Base-by-base conservation (phyloP, 2,888 invertebrate genomes). In the Aphrophora alni region DNA sequence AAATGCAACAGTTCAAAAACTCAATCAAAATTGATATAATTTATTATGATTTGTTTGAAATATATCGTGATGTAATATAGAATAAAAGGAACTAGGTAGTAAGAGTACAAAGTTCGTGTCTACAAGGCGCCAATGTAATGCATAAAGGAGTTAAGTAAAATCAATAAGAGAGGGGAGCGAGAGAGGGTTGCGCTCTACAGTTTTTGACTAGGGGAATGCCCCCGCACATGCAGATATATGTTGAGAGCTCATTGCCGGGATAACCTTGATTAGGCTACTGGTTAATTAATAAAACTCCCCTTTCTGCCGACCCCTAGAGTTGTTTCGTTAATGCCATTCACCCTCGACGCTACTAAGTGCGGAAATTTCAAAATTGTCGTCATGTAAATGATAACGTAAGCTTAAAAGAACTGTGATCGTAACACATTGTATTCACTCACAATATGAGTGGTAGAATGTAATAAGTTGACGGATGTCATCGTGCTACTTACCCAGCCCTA, bases 221-320 rank as follows among this genome's bases (percentile, higher is more conserved):
- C 28, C 28, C 25, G 26, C 71, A 17, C 24, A 77, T 75, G 74
- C 69, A 73, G 59, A 33, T 70, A 71, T 44, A 26, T 70, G 44
- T 38, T n/a, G 75, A 51, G 27, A 51, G 76, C 38, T 44, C 33
- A 27, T 26, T 27, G 74, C n/a, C 7, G 12, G 80, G 70, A 75
- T 80, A 80, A 38, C 75, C 81, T 81, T 81, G 79, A 81, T 81
- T 81, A 81, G 81, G 76, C 81, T 75, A 78, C 72, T 68, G 44
- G 81, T 81, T 81, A 81, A 81, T 81, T 81, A 81, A 81, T 81
- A 81, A 80, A 76, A 77, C 80, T 77, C 69, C 76, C 76, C 80
- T 76, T 69, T 70, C 75, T 14, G 17, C 59, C 77, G 71, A 24
- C 26, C 21, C 26, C 69, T 25, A n/a, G n/a, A n/a, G n/a, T n/a